Conservation (phyloP, 2,113 vertebrate species). For the Carassius carassius region DNA sequence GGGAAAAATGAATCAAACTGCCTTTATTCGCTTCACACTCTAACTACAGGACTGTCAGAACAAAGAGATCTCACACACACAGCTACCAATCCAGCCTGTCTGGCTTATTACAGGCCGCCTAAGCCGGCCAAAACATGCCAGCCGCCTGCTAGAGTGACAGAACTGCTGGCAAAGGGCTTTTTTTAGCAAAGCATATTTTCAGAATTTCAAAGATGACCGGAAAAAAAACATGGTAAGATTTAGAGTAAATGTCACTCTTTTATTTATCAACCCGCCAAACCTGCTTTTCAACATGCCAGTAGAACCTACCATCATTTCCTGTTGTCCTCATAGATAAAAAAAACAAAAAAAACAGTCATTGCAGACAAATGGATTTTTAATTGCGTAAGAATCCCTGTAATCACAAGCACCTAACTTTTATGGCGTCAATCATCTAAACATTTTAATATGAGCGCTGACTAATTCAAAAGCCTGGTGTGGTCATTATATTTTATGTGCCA, state of each 20-base stretch:
- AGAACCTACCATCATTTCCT: not conserved
- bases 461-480: conserved; percentile 27
- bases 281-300: not conserved
- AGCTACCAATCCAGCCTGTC: conserved; percentile 63
- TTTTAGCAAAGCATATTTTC: conserved; percentile 36
- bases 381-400: not conserved
- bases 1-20: conserved; percentile 32
- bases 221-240: not conserved
- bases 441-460: conserved; percentile 22
- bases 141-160: conserved; percentile 52
- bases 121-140: conserved; percentile 49
- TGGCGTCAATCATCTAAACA: conserved; percentile 8
- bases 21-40: conserved; percentile 48
- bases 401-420: conserved; percentile 10
- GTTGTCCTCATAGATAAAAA: not conserved
- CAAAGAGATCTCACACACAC: conserved; percentile 65
- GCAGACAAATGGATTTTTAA: conserved; percentile 33
- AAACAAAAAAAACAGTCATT: conserved; percentile 3
- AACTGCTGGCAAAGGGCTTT: conserved; percentile 49
- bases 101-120: conserved; percentile 62
- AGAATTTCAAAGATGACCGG: conserved; percentile 12
- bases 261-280: not conserved
- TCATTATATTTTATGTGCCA: conserved; percentile 28
- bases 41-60: conserved; percentile 61
- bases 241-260: not conserved